These are phyloP conservation scores for Hybognathus amarus DNA, from an alignment of 2,797 vertebrate species.

Conservation along the genomic window DNA sequence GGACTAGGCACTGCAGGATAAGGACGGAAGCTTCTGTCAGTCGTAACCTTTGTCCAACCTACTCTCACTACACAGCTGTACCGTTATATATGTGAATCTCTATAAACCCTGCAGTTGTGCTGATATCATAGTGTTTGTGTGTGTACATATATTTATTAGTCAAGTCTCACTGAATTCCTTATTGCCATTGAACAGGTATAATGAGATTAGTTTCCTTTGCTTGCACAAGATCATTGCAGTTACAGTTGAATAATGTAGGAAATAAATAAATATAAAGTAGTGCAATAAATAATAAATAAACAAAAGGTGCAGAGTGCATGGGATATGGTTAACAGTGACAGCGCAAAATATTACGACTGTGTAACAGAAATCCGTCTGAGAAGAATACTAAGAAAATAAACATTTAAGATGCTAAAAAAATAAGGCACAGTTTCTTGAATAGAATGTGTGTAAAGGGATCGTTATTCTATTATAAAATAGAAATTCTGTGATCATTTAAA, in stretches of 20 bases:
- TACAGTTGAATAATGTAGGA: slow-evolving; percentile 42
- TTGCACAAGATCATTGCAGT: slow-evolving; percentile 10
- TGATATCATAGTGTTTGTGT: not conserved
- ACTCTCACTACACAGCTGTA: not conserved
- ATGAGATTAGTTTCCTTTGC: slow-evolving; percentile 32
- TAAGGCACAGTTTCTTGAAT: not conserved
- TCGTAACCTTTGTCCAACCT: slow-evolving; percentile 33
- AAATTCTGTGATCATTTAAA: not conserved
- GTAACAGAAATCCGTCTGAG: not conserved
- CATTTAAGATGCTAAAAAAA: not conserved
- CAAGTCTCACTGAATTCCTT: not conserved
- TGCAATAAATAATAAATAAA: slow-evolving; percentile 33
- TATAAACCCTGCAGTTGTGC: not conserved
- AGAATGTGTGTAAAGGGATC: not conserved
- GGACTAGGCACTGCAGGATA: slow-evolving; percentile 47
- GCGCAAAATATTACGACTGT: slow-evolving; percentile 10
- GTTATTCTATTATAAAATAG: not conserved
- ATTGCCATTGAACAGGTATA: slow-evolving; percentile 5
- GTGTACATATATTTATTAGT: no score
- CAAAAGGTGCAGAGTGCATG: slow-evolving; percentile 10
- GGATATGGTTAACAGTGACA: slow-evolving; percentile 22
- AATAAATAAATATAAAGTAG: slow-evolving; percentile 45
- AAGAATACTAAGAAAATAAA: slow-evolving; percentile 12
- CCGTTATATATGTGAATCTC: not conserved
- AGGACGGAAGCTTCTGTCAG: slow-evolving; percentile 42